Base-by-base conservation (phyloP, 1,140 invertebrate species). In the Tetramorium simillimum region DNA sequence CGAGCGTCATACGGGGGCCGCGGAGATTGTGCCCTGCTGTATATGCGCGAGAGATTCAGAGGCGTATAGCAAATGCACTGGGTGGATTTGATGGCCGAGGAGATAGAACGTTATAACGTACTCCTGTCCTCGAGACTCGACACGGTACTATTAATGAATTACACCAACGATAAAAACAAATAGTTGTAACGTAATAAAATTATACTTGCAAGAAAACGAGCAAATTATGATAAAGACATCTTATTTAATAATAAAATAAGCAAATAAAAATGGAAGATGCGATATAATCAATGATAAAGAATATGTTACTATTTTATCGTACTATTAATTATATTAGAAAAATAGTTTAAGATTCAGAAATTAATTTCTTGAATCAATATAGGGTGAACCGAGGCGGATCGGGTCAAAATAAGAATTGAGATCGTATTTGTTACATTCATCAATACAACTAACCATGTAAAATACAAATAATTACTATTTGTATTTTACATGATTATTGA, bases 41-140 rank as follows among this genome's bases (percentile, higher is more conserved):
- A 14, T 60, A 37, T 49, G 40, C 53, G 53, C 69, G 4, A 60
- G n/a, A 84, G 65, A 72, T 73, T 73, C 40, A 73, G 80, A 84
- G 24, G 43, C 40, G 43, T 84, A 62, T 84, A 84, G 53, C 33
- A 62, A 84, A 75, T 84, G 67, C 67, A 18, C 53, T 60, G 69
- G 69, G 56, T 75, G 69, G 53, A 60, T 75, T 84, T 84, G 80
- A 84, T 60, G 28, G 40, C 14, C 80, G n/a, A 58, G 80, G 12
- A 82, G 80, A 72, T 82, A 72, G 51, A 73, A 84, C 28, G 56
- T 49, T 84, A 75, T 63, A 84, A 84, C 40, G 3, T 46, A 28
- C 16, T 70, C 33, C 46, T 43, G 40, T 60, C 33, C 56, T 84
- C 40, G n/a, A 49, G 53, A 37, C 40, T 33, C 40, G 67, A 40